Evolutionary conservation across 2,797 vertebrate species (phyloP).

Genomic region (Amblyraja radiata): DNA sequence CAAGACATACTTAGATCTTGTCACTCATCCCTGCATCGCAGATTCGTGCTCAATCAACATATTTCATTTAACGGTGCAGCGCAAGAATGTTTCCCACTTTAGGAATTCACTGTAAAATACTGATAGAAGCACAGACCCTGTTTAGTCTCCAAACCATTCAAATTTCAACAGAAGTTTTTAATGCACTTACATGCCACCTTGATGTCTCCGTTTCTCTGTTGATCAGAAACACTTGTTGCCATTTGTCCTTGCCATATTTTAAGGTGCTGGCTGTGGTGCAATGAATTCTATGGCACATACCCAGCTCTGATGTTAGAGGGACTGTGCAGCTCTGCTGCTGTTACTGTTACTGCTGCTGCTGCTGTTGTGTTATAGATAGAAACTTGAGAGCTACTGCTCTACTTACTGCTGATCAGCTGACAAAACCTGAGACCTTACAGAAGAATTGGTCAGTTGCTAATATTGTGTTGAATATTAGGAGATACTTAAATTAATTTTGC

Average conservation of each 20-base stretch:
- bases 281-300: not conserved
- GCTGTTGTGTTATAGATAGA: conserved; percentile 33
- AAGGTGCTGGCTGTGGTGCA: not conserved
- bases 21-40: not conserved
- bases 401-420: conserved; percentile 37
- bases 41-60: not conserved
- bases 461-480: not conserved
- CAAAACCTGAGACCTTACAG: conserved; percentile 18
- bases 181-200: conserved; percentile 17
- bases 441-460: conserved; percentile 15
- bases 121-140: not conserved
- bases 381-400: conserved; percentile 36
- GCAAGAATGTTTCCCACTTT: conserved; percentile 5
- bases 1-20: not conserved
- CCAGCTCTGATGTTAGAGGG: not conserved
- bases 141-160: conserved; percentile 5
- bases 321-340: conserved; percentile 1
- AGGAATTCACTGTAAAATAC: not conserved
- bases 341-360: conserved; percentile 15
- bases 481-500: not conserved
- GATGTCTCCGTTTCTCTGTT: not conserved
- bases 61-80: not conserved
- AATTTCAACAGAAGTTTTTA: conserved; percentile 22
- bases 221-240: not conserved
- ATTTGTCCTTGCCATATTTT: not conserved